These are phyloP conservation scores for Hippolais icterina DNA, from an alignment of 2,113 vertebrate genomes.

Conservation along the genomic window DNA sequence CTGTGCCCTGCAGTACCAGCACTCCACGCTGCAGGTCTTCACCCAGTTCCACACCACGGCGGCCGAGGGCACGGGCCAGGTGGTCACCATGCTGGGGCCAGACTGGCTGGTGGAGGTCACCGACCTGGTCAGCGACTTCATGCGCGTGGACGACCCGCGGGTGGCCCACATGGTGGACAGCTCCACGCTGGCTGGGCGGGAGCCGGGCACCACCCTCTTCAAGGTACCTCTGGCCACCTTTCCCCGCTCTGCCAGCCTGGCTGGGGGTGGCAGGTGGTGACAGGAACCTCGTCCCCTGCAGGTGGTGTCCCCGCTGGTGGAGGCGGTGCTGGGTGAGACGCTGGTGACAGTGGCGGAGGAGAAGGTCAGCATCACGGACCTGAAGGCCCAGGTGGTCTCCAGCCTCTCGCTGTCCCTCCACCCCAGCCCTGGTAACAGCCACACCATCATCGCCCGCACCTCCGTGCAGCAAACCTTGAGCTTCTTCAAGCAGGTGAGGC, in stretches of 20 bases:
- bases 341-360: slow-evolving; percentile 91
- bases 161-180: slow-evolving; percentile 92
- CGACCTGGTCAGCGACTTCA: slow-evolving; percentile 92
- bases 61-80: slow-evolving; percentile 87
- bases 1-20: slow-evolving; percentile 95
- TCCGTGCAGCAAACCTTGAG: slow-evolving; percentile 87
- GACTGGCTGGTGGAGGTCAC: slow-evolving; percentile 99
- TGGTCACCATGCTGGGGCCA: slow-evolving; percentile 96
- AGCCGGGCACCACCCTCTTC: slow-evolving; percentile 87
- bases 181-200: slow-evolving; percentile 87
- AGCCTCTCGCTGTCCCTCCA: slow-evolving; percentile 88
- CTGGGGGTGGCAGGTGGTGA: not conserved
- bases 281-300: slow-evolving; percentile 10
- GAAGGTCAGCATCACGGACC: slow-evolving; percentile 92
- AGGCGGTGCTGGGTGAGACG: slow-evolving; percentile 87
- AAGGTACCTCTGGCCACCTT: slow-evolving; percentile 76
- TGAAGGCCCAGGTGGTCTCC: slow-evolving; percentile 89
- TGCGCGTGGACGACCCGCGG: slow-evolving; percentile 86
- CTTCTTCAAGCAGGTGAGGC: slow-evolving; percentile 83
- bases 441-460: slow-evolving; percentile 93
- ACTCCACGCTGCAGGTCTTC: slow-evolving; percentile 89
- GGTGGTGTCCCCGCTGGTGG: slow-evolving; percentile 94
- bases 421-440: slow-evolving; percentile 93
- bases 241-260: too few relatives aligned
- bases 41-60: slow-evolving; percentile 98